phyloP scores from a whole-genome alignment of 1,140 invertebrate genomes.

The Achatina immaculata region DNA sequence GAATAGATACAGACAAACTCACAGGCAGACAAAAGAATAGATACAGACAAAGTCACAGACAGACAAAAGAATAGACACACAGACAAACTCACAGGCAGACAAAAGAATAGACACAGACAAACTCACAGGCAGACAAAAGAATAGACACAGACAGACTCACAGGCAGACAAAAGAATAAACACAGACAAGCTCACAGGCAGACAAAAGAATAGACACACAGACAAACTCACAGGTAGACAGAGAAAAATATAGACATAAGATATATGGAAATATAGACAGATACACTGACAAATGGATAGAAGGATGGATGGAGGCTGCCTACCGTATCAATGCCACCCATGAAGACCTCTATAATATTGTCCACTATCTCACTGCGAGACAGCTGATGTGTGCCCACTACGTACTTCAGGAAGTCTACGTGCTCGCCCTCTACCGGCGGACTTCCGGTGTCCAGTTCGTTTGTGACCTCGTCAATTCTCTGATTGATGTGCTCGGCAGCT shows the following conservation, averaged over 20 bases:
- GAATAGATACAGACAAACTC: background rate
- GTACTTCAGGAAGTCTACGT: slow-evolving; percentile 52
- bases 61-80: background rate
- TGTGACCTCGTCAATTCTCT: slow-evolving; percentile 44
- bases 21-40: slow-evolving; percentile 9
- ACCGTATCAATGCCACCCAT: slow-evolving; percentile 92
- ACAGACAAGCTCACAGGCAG: background rate
- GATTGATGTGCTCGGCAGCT: slow-evolving; percentile 53
- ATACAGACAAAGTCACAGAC: background rate
- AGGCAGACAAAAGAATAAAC: background rate
- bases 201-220: background rate
- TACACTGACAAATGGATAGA: background rate
- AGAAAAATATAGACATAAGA: background rate
- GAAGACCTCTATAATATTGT: slow-evolving; percentile 85
- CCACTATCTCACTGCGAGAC: slow-evolving; percentile 55
- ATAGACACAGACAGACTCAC: background rate
- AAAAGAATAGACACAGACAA: background rate
- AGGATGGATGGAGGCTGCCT: slow-evolving; percentile 48
- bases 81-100: background rate
- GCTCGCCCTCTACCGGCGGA: slow-evolving; percentile 27
- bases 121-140: background rate
- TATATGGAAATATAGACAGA: background rate
- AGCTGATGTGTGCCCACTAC: slow-evolving; percentile 55
- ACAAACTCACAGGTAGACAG: slow-evolving; percentile 10
- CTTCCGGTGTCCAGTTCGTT: slow-evolving; percentile 30